Base-by-base conservation (phyloP, 1,140 invertebrate genomes). In the Apocrypta bakeri region DNA sequence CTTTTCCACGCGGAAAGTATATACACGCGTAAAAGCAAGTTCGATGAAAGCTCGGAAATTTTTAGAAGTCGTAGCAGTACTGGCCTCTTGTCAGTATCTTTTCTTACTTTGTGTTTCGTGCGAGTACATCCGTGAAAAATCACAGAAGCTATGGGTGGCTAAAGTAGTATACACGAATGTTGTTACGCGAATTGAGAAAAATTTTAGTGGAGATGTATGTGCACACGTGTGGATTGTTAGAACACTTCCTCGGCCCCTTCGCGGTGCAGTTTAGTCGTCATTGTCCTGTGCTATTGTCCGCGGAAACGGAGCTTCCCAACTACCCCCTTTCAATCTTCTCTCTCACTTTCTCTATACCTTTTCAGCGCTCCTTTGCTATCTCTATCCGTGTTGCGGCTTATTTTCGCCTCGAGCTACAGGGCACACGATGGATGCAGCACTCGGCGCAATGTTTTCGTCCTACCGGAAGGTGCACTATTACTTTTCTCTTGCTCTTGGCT, bases 401-500 rank as follows among this genome's bases (percentile, higher is more conserved):
- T 75, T 75, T 75, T 56, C n/a, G 17, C 25, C 25, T 75, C 25
- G 11, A n/a, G n/a, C 73, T 61, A 56, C 14, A 80, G 79, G 81
- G 31, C 72, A 72, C 37, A 27, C 61, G 66, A 84, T 77, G 79
- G 74, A 80, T 83, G 74, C 37, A 66, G 72, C 78, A 78, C 40
- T 73, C 48, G 7, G 56, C 63, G 27, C 48, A 31, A 48, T 71
- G n/a, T 64, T 75, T 75, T 68, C 64, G 7, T 40, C 64, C 12
- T 33, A 69, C 29, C 24, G 25, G 37, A 42, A 73, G 33, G 8
- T 31, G 69, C 21, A 2, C 33, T 37, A 71, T 29, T 71, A 31
- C 29, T 71, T 71, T 71, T 71, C 29, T 68, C 17, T 29, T 68
- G 25, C 29, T 68, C n/a, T 8, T 68, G 21, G 11, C 29, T 68